Evolutionary conservation across 1,140 invertebrate genomes (phyloP).

Genomic region (Drosophila burlai): DNA sequence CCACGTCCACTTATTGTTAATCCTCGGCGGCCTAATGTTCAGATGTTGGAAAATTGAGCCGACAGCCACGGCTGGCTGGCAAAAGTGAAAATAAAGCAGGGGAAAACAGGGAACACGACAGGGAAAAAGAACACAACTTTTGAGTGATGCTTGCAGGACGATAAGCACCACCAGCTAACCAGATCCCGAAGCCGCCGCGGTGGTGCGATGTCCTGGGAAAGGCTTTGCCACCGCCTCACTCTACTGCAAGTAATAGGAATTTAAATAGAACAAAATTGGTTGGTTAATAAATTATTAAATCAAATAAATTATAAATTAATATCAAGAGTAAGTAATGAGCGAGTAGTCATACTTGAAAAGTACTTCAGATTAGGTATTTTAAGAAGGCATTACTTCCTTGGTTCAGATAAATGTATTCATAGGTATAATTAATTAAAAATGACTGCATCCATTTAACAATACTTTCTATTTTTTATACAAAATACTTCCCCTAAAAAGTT

Average conservation of each 20-base stretch:
- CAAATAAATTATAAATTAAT: not conserved
- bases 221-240: conserved; percentile 51
- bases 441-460: not conserved
- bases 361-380: too few species aligned
- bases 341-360: too few species aligned
- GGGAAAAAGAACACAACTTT: conserved; percentile 67
- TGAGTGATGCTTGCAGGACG: conserved; percentile 77
- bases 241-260: not conserved
- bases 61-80: conserved; percentile 42
- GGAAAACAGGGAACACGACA: conserved; percentile 9
- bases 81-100: conserved; percentile 36
- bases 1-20: conserved; percentile 70
- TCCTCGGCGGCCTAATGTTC: conserved; percentile 80
- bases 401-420: not conserved
- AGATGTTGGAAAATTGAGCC: conserved; percentile 83
- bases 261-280: fast-evolving
- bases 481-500: not conserved
- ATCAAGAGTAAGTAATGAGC: not conserved
- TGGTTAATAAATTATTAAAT: not conserved
- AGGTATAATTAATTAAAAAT: too few species aligned
- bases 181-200: conserved; percentile 52
- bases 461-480: too few species aligned
- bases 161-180: conserved; percentile 68
- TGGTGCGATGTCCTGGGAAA: conserved; percentile 32
- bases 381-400: too few species aligned